phyloP scores from a whole-genome alignment of 2,888 invertebrate species.

The Amblyjoppa fuscipennis region DNA sequence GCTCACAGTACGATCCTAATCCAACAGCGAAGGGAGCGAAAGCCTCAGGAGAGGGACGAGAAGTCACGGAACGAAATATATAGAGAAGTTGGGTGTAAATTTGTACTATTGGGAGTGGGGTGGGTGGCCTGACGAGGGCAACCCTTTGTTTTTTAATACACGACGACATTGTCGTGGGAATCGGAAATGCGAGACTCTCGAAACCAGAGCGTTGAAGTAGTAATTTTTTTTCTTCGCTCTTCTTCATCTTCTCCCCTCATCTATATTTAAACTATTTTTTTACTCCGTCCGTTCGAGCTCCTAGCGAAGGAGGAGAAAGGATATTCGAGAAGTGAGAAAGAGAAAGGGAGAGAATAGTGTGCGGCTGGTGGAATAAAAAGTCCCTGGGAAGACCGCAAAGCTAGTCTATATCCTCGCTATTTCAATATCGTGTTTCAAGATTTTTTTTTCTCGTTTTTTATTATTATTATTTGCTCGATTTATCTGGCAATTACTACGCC shows the following conservation, averaged over 20 bases:
- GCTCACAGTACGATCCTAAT: constrained; percentile 57
- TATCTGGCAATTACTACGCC: constrained; percentile 56
- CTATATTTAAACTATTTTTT: constrained; percentile 69
- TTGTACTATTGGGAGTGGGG: constrained; percentile 54
- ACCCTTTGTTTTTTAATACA: constrained; percentile 81
- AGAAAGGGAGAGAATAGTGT: constrained; percentile 20
- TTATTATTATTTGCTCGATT: constrained; percentile 34
- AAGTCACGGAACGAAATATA: constrained; percentile 34
- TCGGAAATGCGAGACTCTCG: constrained; percentile 74
- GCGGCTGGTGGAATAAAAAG: constrained; percentile 24
- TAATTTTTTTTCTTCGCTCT: constrained; percentile 30
- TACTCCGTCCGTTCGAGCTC: constrained; percentile 21
- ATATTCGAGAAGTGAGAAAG: constrained; percentile 11
- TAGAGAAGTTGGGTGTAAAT: constrained; percentile 66
- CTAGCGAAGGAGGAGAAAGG: constrained; percentile 14
- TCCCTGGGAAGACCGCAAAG: constrained; percentile 40
- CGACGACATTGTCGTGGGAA: constrained; percentile 81
- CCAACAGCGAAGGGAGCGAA: constrained; percentile 42
- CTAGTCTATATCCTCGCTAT: constrained; percentile 49
- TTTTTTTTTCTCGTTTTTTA: constrained; percentile 42
- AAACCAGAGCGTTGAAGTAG: constrained; percentile 47
- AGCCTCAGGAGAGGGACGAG: constrained; percentile 1
- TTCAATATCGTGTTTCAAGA: constrained; percentile 66
- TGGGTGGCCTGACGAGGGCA: constrained; percentile 66
- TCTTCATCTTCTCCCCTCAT: constrained; percentile 42